Evolutionary conservation across 2,888 invertebrate genomes (phyloP), one percentile per base, ranked within the genome.

Genomic region (Campoplex capitator): DNA sequence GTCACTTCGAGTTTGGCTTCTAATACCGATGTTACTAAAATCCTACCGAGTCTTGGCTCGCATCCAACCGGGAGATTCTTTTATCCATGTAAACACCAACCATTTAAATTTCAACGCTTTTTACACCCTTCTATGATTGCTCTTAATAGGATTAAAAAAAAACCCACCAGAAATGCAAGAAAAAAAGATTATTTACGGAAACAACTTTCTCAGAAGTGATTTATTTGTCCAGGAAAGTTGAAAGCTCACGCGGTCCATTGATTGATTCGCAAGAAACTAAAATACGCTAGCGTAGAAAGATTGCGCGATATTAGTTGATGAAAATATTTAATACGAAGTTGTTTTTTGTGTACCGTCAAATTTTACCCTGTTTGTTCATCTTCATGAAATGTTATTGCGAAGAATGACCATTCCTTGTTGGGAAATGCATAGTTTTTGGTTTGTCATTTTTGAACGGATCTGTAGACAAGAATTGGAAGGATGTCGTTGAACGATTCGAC

Each of bases 21-120:
- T 71, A 83, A 83, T 77, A 45, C 32, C 76, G 54, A 68, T 68
- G 67, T 82, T 80, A 32, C 58, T 62, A n/a, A 62, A 51, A 62
- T 62, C n/a, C 32, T 45, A 48, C 70, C 38, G 18, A 11, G 8
- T 7, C 18, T 51, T 62, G 45, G 32, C 42, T 62, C 3, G 7
- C 13, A n/a, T 16, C 23, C 13, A 28, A 58, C 13, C 74, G 9
- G 38, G 8, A 23, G 11, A 23, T 32, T 56, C 35, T 56, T 56
- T 38, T 16, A 35, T 35, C 13, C 74, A 13, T 56, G 56, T 74
- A 35, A 74, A 74, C 54, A 56, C 74, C n/a, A 56, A 11, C 23
- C 3, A 56, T 38, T 74, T 23, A 1, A 13, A 56, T 74, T 32
- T 56, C n/a, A 74, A 56, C 38, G 35, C 54, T 32, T 13, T 32